Evolutionary conservation across 2,888 invertebrate genomes (phyloP), one percentile per base, ranked within the genome.

Genomic region (Asteroscopus sphinx): DNA sequence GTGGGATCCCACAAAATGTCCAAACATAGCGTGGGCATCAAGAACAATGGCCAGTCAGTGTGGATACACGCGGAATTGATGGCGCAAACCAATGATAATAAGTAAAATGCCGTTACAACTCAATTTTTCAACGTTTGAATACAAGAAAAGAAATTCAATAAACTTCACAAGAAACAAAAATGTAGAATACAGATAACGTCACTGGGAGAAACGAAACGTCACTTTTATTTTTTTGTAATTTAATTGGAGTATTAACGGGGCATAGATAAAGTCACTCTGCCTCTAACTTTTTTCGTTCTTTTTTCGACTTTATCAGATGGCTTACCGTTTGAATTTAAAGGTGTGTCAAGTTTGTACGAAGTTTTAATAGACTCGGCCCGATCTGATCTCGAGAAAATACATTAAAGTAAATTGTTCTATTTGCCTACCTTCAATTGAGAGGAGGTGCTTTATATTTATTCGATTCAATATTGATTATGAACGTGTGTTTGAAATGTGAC

Each of bases 291-390:
- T 68, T 79, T 66, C 56, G 53, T 74, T 78, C 81, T 83, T 88
- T 86, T 88, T 86, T 82, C 61, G 73, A 78, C 73, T 83, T 91
- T 91, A 93, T 93, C 93, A 81, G 93, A 92, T 92, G 91, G 91
- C 91, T 93, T 93, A 93, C 90, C 87, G 89, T 92, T 92, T 89
- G 91, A 91, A 91, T 91, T 91, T 89, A 91, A 89, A 92, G 92
- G 92, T 91, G 89, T 87, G 89, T 89, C 87, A 87, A 86, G 86
- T 86, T 77, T 67, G 83, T 86, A 88, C 85, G 83, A 93, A 93
- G 88, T 93, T 93, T 93, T 93, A 93, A 93, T 93, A 92, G 94
- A 93, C 84, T 89, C 79, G 71, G 74, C 47, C 80, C 85, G 90
- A 93, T 93, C 91, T 85, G 93, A 93, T 93, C 86, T 83, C 73